Evolutionary conservation across 2,797 vertebrate species (phyloP).

Genomic region (Sebastes itinus): DNA sequence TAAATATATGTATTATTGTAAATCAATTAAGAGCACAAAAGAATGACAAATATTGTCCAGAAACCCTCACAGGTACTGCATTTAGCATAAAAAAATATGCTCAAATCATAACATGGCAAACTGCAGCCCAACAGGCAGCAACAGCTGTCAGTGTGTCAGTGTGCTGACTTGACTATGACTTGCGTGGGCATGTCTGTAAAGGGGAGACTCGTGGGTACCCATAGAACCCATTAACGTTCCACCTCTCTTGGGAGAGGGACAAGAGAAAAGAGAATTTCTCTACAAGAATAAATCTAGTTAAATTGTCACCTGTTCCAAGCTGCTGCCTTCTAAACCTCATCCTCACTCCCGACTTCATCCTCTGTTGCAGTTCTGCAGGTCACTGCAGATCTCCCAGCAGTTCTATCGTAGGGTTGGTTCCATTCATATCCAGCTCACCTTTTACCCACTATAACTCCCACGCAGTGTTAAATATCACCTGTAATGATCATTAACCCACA

Average conservation of each 20-base stretch:
- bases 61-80: no score
- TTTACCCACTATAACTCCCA: slow-evolving; percentile 9
- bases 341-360: slow-evolving; percentile 1
- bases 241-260: background rate
- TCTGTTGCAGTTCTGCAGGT: slow-evolving; percentile 55
- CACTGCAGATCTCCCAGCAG: slow-evolving; percentile 61
- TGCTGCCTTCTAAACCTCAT: background rate
- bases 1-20: no score
- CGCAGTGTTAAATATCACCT: background rate
- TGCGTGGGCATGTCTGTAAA: no score
- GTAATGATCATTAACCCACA: background rate
- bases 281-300: background rate
- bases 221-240: background rate
- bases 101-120: no score
- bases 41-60: no score
- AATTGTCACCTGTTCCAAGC: background rate
- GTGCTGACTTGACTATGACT: background rate
- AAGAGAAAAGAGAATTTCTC: background rate
- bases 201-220: no score
- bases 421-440: slow-evolving; percentile 26
- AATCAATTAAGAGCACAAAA: no score
- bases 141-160: no score
- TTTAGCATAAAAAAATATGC: no score
- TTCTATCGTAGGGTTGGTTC: slow-evolving; percentile 65
- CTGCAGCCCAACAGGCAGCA: no score